Evolutionary conservation across 1,140 invertebrate genomes (phyloP).

Genomic region (Phymorhynchus buccinoides): DNA sequence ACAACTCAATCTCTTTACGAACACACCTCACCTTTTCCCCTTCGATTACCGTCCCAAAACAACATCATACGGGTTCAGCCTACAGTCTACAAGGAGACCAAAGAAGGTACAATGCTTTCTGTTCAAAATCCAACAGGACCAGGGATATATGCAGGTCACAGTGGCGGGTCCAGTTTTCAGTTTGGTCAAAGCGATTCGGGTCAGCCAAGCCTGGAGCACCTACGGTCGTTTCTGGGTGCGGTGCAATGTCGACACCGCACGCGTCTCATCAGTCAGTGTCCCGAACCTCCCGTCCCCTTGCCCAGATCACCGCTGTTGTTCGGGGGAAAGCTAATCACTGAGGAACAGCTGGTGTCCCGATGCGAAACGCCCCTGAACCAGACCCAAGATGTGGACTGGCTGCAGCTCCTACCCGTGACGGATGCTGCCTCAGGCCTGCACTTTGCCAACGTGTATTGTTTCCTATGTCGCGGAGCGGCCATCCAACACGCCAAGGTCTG

Average conservation of each 20-base stretch:
- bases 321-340: neutral
- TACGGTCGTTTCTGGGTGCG: neutral
- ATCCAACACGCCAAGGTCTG: neutral
- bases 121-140: neutral
- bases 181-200: too few species aligned
- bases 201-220: neutral
- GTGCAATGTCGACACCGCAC: neutral
- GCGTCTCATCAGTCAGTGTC: neutral
- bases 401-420: conserved; percentile 6
- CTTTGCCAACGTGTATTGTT: conserved; percentile 7
- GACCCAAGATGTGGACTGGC: neutral
- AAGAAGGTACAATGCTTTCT: too few species aligned
- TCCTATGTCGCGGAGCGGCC: neutral
- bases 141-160: neutral
- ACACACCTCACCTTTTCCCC: too few species aligned
- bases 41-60: too few species aligned
- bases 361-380: neutral
- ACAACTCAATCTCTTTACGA: too few species aligned
- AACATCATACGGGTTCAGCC: too few species aligned
- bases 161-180: neutral
- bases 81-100: too few species aligned
- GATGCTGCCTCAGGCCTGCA: neutral
- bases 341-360: neutral
- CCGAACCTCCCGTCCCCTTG: neutral
- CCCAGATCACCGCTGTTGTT: neutral